Conservation (phyloP, 2,113 vertebrate species). For the Atractosteus spatula region DNA sequence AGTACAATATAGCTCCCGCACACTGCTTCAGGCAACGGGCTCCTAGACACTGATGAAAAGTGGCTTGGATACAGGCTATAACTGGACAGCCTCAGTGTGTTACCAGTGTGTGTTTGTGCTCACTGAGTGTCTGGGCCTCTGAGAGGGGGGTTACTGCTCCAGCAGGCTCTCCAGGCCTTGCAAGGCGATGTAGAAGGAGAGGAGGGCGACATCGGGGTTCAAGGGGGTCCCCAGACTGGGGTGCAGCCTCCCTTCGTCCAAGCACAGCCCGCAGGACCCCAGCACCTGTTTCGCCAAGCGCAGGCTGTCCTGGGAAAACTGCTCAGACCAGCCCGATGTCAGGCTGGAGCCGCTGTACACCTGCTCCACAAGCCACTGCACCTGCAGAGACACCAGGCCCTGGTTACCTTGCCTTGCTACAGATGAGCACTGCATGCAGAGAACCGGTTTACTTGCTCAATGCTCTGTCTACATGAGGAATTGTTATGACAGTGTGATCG, state of each 20-base stretch:
- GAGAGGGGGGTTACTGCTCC: neutral
- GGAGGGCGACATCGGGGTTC: neutral
- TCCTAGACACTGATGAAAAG: too few relatives aligned
- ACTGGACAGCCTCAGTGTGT: too few relatives aligned
- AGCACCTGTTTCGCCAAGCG: neutral
- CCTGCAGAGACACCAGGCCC: neutral
- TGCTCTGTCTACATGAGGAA: too few relatives aligned
- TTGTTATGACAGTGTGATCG: too few relatives aligned
- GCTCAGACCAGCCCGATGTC: neutral
- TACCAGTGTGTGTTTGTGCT: too few relatives aligned
- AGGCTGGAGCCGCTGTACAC: neutral
- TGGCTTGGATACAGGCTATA: too few relatives aligned
- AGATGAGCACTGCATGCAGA: too few relatives aligned
- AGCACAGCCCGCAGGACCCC: neutral
- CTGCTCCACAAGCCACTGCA: slow-evolving; percentile 11
- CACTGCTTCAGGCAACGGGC: too few relatives aligned
- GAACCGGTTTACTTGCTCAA: too few relatives aligned
- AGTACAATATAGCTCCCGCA: too few relatives aligned
- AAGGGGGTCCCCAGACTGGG: slow-evolving; percentile 8
- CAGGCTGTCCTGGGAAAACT: neutral
- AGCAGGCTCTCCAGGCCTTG: neutral
- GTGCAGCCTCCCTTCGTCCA: slow-evolving; percentile 5
- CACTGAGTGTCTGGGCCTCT: too few relatives aligned
- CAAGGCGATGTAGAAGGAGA: slow-evolving; percentile 13
- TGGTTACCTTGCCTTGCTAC: too few relatives aligned